Evolutionary conservation across 64 coral and sea anemone genomes (phyloP).

Genomic region (Catalaphyllia jardinei): DNA sequence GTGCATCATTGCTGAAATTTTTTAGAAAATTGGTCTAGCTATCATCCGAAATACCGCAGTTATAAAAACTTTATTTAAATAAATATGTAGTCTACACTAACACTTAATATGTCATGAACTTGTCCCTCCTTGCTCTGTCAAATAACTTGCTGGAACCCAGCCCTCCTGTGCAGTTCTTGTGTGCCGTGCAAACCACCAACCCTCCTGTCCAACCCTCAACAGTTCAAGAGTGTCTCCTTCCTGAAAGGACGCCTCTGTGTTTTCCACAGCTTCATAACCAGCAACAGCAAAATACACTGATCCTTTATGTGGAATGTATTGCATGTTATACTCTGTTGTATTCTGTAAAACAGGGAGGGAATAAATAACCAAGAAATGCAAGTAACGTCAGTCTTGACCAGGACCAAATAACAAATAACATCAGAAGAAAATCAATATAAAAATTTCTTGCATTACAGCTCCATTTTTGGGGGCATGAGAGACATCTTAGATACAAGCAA

Average conservation of each 20-base stretch:
- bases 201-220: constrained; percentile 78
- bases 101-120: background rate
- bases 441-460: too few relatives aligned
- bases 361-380: background rate
- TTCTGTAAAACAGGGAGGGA: background rate
- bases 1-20: too few relatives aligned
- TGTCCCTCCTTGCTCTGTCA: constrained; percentile 18
- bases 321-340: background rate
- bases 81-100: too few relatives aligned
- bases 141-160: constrained; percentile 93
- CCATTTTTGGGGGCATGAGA: too few relatives aligned
- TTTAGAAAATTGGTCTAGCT: too few relatives aligned
- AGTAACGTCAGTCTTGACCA: too few relatives aligned
- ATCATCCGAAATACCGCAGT: too few relatives aligned
- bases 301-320: background rate
- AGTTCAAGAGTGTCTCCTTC: constrained; percentile 80
- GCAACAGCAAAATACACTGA: constrained; percentile 71
- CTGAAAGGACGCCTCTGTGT: constrained; percentile 64
- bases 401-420: too few relatives aligned
- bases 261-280: constrained; percentile 65
- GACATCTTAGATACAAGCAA: too few relatives aligned
- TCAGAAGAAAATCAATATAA: background rate
- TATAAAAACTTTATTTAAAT: too few relatives aligned
- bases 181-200: constrained; percentile 94
- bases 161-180: constrained; percentile 62